Base-by-base conservation (phyloP, 2,888 invertebrate species). In the Callyntrura guangdongensis region DNA sequence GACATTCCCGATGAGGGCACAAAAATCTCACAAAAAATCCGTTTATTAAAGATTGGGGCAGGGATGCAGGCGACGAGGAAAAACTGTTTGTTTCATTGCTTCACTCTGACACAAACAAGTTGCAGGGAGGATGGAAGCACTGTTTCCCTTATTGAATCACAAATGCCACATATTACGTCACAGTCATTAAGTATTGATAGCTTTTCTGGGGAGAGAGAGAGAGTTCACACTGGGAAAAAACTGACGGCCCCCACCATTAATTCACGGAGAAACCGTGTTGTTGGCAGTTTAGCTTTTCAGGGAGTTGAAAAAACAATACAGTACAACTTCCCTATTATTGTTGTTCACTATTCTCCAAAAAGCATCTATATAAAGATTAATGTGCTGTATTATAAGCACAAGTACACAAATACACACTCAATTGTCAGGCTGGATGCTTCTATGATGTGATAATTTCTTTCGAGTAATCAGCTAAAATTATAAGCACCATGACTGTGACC, bases 401-500 rank as follows among this genome's bases (percentile, higher is more conserved):
- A 36, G n/a, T 59, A 17, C 17, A 59, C n/a, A 12, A 22, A 67
- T 4, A 27, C n/a, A 17, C 79, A 53, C 59, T 9, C 56, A 59
- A 20, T 61, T 61, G 61, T 11, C 11, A 22, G 22, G 20, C 11
- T 22, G 6, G n/a, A 56, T 49, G 12, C 17, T 56, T 22, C n/a
- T 56, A 87, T 59, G 88, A 88, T 88, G 88, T 88, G 88, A 88
- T 88, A 88, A 88, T 88, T 88, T 82, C 77, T 49, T 36, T 74
- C 45, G 47, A 69, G 72, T 72, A 88, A 88, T 88, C 88, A 88
- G 59, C 81, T 88, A 69, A 87, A 87, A 81, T 81, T 69, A 53
- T 87, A 69, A 87, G 64, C 87, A 14, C 74, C 56, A 59, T 74
- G 56, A 59, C 67, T 77, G 49, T 77, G 77, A 77, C 77, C 77